phyloP scores from a whole-genome alignment of 2,113 vertebrate genomes.

The Danionella cerebrum region DNA sequence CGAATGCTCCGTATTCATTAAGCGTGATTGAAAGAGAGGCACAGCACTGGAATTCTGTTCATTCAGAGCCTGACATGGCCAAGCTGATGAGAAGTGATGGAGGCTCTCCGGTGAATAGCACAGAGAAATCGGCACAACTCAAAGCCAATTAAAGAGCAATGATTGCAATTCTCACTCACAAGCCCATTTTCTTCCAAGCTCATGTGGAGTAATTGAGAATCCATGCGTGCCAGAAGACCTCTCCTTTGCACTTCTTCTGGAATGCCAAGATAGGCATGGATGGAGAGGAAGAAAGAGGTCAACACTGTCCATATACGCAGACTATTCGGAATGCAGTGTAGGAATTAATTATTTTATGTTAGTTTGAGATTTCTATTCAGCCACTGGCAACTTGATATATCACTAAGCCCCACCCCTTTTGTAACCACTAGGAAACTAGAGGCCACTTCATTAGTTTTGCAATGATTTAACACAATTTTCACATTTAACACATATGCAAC shows the following conservation, averaged over 20 bases:
- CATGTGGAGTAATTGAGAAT: conserved; percentile 39
- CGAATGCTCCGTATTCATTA: conserved; percentile 56
- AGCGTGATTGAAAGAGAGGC: conserved; percentile 46
- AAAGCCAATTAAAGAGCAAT: conserved; percentile 57
- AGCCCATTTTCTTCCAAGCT: conserved; percentile 36
- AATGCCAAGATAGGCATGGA: background rate
- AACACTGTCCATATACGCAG: background rate
- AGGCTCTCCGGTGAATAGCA: conserved; percentile 51
- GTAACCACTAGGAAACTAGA: too few relatives aligned
- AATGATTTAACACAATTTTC: too few relatives aligned
- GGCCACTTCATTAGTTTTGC: too few relatives aligned
- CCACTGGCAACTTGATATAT: background rate
- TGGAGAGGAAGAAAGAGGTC: background rate
- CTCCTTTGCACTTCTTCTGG: conserved; percentile 18
- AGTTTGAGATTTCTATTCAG: background rate
- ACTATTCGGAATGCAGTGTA: background rate
- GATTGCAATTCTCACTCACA: conserved; percentile 47
- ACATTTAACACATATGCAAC: background rate
- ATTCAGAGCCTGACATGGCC: conserved; percentile 36
- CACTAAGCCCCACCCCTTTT: too few relatives aligned
- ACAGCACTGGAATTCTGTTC: conserved; percentile 51
- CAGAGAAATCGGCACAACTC: conserved; percentile 44
- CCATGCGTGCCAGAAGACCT: background rate
- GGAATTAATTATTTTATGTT: background rate
- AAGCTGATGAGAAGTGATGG: conserved; percentile 51